Conservation (phyloP, 2,797 vertebrate species). For the Pangasius macronema region DNA sequence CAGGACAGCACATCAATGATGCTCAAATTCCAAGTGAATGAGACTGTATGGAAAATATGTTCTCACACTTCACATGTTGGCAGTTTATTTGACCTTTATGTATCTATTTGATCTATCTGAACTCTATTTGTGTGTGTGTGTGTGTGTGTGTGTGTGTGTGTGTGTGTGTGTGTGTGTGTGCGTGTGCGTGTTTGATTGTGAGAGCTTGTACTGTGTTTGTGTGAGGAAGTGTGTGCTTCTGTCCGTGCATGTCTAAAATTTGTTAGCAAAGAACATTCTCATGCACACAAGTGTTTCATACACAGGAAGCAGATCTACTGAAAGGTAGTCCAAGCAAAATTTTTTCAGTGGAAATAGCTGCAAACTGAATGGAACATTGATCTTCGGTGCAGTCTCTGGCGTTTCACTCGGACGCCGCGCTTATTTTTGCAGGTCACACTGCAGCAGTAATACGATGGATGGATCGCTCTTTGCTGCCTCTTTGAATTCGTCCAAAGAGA, state of each 20-base stretch:
- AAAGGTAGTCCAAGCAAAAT: slow-evolving; percentile 97
- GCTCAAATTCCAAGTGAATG: slow-evolving; percentile 86
- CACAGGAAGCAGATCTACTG: slow-evolving; percentile 99
- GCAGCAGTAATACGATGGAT: slow-evolving; percentile 98
- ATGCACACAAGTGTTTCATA: slow-evolving; percentile 99
- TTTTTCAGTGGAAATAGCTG: slow-evolving; percentile 92
- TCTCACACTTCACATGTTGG: slow-evolving; percentile 93
- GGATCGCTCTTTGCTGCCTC: slow-evolving; percentile 98
- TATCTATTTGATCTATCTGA: slow-evolving; percentile 62
- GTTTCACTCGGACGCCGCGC: slow-evolving; percentile 59
- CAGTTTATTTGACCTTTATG: slow-evolving; percentile 81
- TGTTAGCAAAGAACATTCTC: slow-evolving; percentile 99
- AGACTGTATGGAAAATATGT: slow-evolving; percentile 85
- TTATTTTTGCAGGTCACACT: slow-evolving; percentile 99
- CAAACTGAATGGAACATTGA: slow-evolving; percentile 98
- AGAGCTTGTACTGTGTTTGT: slow-evolving; percentile 28
- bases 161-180: slow-evolving; percentile 42
- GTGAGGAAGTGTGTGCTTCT: slow-evolving; percentile 51
- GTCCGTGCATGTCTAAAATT: slow-evolving; percentile 81
- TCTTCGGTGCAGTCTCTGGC: slow-evolving; percentile 90
- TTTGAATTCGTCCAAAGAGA: slow-evolving; percentile 98
- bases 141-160: slow-evolving; percentile 52
- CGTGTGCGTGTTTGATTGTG: slow-evolving; percentile 44
- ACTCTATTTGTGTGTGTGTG: slow-evolving; percentile 67
- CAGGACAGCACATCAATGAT: slow-evolving; percentile 84